Percentiles rank a stretch among this genome's conserved stretches.
These are phyloP conservation scores for Tenrec ecaudatus DNA, from an alignment of 2,113 vertebrate genomes.

Conservation along the genomic window DNA sequence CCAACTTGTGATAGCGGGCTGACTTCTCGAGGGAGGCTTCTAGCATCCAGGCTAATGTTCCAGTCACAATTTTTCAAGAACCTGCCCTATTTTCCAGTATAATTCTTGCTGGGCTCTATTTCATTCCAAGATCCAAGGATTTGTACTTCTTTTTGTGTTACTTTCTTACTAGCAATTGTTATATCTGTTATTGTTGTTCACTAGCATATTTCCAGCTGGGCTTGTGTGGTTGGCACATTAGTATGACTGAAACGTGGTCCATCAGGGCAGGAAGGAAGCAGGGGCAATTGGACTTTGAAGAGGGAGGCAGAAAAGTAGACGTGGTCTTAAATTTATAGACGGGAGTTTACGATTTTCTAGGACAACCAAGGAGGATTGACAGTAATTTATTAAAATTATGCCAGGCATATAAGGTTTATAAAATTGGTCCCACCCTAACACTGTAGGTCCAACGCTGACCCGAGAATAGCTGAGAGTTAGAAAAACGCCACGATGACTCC, in stretches of 20 bases:
- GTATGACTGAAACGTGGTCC: neutral
- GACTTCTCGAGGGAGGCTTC: slow-evolving; percentile 48
- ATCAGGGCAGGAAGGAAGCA: slow-evolving; percentile 9
- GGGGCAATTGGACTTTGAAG: neutral
- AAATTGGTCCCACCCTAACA: neutral
- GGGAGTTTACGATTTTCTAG: slow-evolving; percentile 9
- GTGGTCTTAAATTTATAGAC: neutral
- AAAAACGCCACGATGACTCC: neutral
- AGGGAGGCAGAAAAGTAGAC: neutral
- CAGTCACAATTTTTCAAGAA: neutral
- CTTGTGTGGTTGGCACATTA: neutral
- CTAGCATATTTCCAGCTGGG: neutral
- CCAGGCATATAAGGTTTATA: neutral
- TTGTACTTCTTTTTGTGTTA: neutral
- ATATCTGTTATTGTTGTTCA: slow-evolving; percentile 50
- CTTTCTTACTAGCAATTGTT: neutral
- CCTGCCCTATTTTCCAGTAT: neutral
- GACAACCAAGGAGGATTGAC: neutral
- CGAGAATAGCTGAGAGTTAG: neutral
- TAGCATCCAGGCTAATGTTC: slow-evolving; percentile 36
- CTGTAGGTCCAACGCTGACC: neutral
- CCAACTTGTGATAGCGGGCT: neutral
- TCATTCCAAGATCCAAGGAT: neutral
- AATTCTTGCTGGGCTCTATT: slow-evolving; percentile 41
- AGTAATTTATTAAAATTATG: slow-evolving; percentile 35